Evolutionary conservation across 1,140 invertebrate species (phyloP).

Genomic region (Leucophenga varia): DNA sequence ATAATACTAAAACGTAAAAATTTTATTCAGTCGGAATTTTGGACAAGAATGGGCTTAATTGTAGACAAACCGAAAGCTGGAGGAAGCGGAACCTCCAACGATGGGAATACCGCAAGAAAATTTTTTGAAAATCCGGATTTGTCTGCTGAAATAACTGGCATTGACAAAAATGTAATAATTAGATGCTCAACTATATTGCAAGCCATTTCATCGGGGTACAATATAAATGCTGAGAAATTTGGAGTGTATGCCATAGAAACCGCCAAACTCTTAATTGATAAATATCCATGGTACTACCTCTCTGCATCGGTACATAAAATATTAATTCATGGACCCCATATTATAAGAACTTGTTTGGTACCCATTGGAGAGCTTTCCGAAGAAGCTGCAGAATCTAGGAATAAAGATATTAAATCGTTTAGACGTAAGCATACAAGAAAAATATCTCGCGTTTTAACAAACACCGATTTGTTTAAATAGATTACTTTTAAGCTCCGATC

Average conservation of each 20-base stretch:
- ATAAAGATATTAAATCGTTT: too few relatives aligned
- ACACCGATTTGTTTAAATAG: too few relatives aligned
- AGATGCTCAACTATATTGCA: slow-evolving; percentile 12
- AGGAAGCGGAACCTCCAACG: slow-evolving; percentile 45
- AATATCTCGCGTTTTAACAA: too few relatives aligned
- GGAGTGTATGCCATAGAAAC: slow-evolving; percentile 5
- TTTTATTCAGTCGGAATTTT: not conserved
- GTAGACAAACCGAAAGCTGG: slow-evolving; percentile 21
- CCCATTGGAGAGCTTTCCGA: too few relatives aligned
- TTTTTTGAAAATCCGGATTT: slow-evolving; percentile 42
- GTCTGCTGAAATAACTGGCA: slow-evolving; percentile 31
- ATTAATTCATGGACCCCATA: too few relatives aligned
- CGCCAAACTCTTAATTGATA: slow-evolving; percentile 5
- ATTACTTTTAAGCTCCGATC: too few relatives aligned
- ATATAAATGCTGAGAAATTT: slow-evolving; percentile 6
- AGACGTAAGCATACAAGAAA: too few relatives aligned
- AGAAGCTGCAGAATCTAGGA: too few relatives aligned
- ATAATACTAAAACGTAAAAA: not conserved
- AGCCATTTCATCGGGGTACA: slow-evolving; percentile 7
- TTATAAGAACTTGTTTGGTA: too few relatives aligned
- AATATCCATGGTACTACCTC: slow-evolving; percentile 6
- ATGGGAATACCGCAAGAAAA: slow-evolving; percentile 46
- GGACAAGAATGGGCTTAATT: slow-evolving; percentile 10
- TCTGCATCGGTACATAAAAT: too few relatives aligned
- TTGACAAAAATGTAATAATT: slow-evolving; percentile 24